Percentiles rank a stretch among this genome's conserved stretches.
These are phyloP conservation scores for Aurelia sp. DNA, from an alignment of 30 jellyfish, hydroid and myxozoan species.

Conservation along the genomic window DNA sequence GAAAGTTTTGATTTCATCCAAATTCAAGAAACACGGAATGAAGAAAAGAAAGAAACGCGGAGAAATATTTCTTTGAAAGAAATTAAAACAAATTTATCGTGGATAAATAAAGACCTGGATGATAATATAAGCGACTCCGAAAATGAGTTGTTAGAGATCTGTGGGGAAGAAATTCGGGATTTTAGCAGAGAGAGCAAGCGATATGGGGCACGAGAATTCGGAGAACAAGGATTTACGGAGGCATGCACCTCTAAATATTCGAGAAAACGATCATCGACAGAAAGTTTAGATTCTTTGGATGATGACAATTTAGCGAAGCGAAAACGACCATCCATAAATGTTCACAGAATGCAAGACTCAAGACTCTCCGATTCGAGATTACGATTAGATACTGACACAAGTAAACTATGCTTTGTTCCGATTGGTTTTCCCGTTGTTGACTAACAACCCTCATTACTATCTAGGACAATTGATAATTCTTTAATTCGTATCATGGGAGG, in stretches of 20 bases:
- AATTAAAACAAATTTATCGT: neutral
- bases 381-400: too few relatives aligned
- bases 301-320: constrained; percentile 25
- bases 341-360: constrained; percentile 24
- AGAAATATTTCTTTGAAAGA: neutral
- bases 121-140: constrained; percentile 47
- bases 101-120: neutral
- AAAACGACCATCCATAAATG: constrained; percentile 34
- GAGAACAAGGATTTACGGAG: neutral
- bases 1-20: neutral
- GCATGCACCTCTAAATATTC: neutral
- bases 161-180: constrained; percentile 1
- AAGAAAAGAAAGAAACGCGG: neutral
- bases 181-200: neutral
- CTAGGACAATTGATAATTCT: too few relatives aligned
- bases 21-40: neutral
- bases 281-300: neutral
- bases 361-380: neutral
- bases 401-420: too few relatives aligned
- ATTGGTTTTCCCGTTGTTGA: too few relatives aligned
- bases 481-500: too few relatives aligned
- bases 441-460: too few relatives aligned
- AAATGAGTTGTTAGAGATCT: constrained; percentile 37
- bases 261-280: constrained; percentile 40
- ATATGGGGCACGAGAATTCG: neutral